Base-by-base conservation (phyloP, 1,140 invertebrate genomes). In the Eriosoma lanigerum region DNA sequence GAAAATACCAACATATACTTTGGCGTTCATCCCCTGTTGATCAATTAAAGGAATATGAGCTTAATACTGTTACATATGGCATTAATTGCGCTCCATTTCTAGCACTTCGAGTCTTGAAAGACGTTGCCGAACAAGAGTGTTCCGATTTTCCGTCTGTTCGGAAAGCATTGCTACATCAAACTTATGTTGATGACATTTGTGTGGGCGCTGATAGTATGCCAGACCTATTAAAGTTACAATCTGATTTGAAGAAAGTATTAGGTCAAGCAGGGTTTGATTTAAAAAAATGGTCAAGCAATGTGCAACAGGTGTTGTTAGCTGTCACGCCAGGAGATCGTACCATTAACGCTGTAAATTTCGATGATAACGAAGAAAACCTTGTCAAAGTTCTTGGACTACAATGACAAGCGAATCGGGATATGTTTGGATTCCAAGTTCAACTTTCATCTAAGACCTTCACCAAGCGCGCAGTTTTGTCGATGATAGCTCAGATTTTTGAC, bases 401-500 rank as follows among this genome's bases (percentile, higher is more conserved):
- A n/a, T 73, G 68, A 44, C n/a, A 50, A 13, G 12, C 68, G 2
- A 21, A 26, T 1, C 15, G 15, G 24, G 68, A 73, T 21, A 46
- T 15, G 0, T 73, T 73, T 29, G 24, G 26, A 12, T 73, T 38
- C 19, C 9, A 52, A 5, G 24, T 46, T 9, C 19, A n/a, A 21
- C 9, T 19, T 13, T 24, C 38, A 1, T 19, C 6, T 19, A 12
- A 21, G 10, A 5, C n/a, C 1, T n/a, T n/a, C 0, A 82, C 82
- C 3, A 86, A 87, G 83, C 68, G 86, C 32, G 26, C 46, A 5
- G 29, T 86, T 1, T 50, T 87, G 17, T 86, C 85, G 2, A 81
- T 82, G 1, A 84, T 85, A 2, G 81, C 82, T 13, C 84, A 83
- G 21, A 82, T 88, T 38, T 88, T 85, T 82, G 86, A 87, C 82